These are phyloP conservation scores for Eristalinus aeneus DNA, from an alignment of 2,888 invertebrate species.

Conservation along the genomic window DNA sequence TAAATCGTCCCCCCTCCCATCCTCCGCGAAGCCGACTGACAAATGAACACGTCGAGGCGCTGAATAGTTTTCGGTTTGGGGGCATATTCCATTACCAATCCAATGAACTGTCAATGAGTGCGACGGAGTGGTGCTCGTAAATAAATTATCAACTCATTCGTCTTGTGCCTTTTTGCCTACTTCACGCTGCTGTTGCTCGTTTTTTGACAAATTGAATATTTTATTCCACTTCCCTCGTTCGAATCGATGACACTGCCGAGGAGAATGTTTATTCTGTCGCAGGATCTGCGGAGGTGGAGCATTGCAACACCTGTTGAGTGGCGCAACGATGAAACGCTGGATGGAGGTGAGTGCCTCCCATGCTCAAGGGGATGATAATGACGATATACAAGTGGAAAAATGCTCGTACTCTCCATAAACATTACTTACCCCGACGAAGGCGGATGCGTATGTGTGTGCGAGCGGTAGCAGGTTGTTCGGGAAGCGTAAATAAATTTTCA, in stretches of 20 bases:
- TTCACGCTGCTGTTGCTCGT: neutral
- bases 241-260: neutral
- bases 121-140: slow-evolving; percentile 15
- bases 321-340: neutral
- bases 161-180: neutral
- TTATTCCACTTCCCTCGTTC: slow-evolving; percentile 10
- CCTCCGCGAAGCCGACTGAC: neutral
- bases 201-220: slow-evolving; percentile 38
- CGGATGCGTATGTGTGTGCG: neutral
- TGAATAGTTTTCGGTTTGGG: neutral
- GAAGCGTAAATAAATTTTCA: neutral
- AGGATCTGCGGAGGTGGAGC: neutral
- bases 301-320: slow-evolving; percentile 20
- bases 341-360: neutral
- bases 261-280: neutral
- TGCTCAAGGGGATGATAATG: slow-evolving; percentile 10
- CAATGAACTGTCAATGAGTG: slow-evolving; percentile 17
- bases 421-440: neutral
- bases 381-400: slow-evolving; percentile 30
- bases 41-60: neutral
- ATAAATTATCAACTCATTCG: slow-evolving; percentile 32
- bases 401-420: slow-evolving; percentile 14
- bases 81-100: slow-evolving; percentile 12
- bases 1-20: neutral
- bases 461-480: neutral